Evolutionary conservation across 2,797 vertebrate species (phyloP), one percentile per base, ranked within the genome.

Genomic region (Carcharodon carcharias): DNA sequence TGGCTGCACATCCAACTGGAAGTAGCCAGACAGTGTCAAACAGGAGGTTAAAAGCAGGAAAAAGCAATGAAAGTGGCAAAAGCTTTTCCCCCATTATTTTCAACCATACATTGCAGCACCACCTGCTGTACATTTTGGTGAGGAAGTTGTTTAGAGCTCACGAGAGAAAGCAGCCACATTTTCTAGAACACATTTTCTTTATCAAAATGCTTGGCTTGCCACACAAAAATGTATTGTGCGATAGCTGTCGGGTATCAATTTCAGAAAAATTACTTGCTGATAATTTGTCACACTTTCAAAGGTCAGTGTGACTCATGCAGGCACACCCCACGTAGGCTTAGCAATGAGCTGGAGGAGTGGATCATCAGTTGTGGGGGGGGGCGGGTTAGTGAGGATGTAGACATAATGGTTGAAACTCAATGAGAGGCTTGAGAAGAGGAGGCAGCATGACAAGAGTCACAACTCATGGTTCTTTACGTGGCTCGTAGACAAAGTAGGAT

Each of bases 231-330:
- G 94, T n/a, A 16, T 56, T 77, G 69, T 95, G 54, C 4, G 1
- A 95, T 56, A 35, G 50, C 69, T n/a, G 69, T 58, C 28, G 26
- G 94, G 45, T 95, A 26, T 56, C 67, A 95, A 77, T 95, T 71
- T 28, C 94, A 95, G 69, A 77, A 95, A 58, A 77, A 54, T 77
- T 31, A 56, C 45, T 77, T n/a, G 54, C 94, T 77, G 94, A 56
- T 95, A 95, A 77, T 77, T 95, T 73, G 77, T 50, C 69, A 56
- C 94, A 95, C 54, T 95, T 95, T 18, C 18, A 58, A 54, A 95
- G 50, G 94, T 95, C 69, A 56, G 50, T 56, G 50, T 95, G 69
- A 58, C 28, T 95, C 31, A 54, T 35, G 26, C 67, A 95, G 28
- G 50, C 67, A 31, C 26, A 95, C 50, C 94, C 50, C 45, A 95